Conservation (phyloP, 2,888 invertebrate genomes). For the Reticulitermes lucifugus region DNA sequence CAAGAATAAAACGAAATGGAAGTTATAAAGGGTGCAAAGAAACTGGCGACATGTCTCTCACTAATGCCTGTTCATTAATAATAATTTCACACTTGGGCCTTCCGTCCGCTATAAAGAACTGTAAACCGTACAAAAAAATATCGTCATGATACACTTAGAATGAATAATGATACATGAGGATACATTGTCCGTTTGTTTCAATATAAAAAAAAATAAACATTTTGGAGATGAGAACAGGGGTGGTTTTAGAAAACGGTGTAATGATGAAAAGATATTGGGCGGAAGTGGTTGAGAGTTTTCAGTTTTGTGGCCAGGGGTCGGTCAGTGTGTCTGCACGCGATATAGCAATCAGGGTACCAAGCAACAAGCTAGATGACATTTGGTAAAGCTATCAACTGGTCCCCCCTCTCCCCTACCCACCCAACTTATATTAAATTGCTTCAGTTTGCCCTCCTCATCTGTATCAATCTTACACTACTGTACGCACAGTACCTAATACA, state of each 20-base stretch:
- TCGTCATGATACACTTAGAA: not conserved
- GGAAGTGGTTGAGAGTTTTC: conserved; percentile 43
- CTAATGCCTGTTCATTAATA: conserved; percentile 50
- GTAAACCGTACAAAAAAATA: not conserved
- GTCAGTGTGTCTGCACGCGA: not conserved
- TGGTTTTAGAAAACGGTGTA: conserved; percentile 7
- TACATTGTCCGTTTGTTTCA: not conserved
- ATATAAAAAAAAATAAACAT: not conserved
- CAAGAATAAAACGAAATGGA: not conserved
- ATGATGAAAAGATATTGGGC: conserved; percentile 44
- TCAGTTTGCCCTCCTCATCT: not conserved
- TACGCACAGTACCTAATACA: not conserved
- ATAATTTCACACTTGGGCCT: conserved; percentile 46
- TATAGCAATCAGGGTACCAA: not conserved
- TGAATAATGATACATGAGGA: conserved; percentile 18
- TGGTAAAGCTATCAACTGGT: not conserved
- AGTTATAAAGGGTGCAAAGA: conserved; percentile 24
- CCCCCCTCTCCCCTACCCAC: not conserved
- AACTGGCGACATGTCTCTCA: not conserved
- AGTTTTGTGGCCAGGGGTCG: conserved; percentile 24
- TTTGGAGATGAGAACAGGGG: not conserved
- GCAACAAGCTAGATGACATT: conserved; percentile 38
- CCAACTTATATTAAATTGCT: not conserved
- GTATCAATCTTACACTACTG: not conserved
- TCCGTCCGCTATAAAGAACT: not conserved